phyloP scores from a whole-genome alignment of 2,888 invertebrate genomes.

The Lumbricus terrestris region DNA sequence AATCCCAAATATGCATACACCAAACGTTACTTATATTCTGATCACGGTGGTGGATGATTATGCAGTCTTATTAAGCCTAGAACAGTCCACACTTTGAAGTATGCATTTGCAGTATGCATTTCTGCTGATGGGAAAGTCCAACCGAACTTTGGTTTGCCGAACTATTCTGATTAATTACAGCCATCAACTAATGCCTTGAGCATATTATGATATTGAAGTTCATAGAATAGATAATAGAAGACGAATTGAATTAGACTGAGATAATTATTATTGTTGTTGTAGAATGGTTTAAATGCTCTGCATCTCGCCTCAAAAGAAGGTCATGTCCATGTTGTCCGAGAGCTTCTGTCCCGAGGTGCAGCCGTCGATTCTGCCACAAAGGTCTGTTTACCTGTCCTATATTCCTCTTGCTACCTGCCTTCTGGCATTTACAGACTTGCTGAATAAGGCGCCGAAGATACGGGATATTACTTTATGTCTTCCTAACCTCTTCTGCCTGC shows the following conservation, averaged over 20 bases:
- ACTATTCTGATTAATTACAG: no score
- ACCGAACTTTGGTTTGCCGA: not conserved
- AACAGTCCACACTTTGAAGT: no score
- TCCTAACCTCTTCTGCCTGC: not conserved
- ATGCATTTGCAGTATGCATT: no score
- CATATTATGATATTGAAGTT: no score
- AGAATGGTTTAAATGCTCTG: slow-evolving; percentile 72
- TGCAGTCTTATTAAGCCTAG: no score
- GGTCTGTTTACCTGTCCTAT: slow-evolving; percentile 28
- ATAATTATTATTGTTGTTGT: slow-evolving; percentile 12
- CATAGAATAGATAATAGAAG: no score
- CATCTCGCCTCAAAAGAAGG: slow-evolving; percentile 96
- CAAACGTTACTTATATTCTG: no score
- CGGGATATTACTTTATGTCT: not conserved
- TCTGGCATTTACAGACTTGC: not conserved
- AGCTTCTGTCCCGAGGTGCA: slow-evolving; percentile 92
- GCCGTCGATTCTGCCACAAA: slow-evolving; percentile 87
- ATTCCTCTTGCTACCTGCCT: not conserved
- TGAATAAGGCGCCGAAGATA: not conserved
- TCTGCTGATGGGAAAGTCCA: not conserved
- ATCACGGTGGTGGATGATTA: no score
- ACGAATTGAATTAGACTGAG: not conserved
- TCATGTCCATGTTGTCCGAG: slow-evolving; percentile 94
- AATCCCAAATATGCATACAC: no score
- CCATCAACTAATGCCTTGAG: no score